phyloP scores from a whole-genome alignment of 1,140 invertebrate genomes.

The Chlorops oryzae region DNA sequence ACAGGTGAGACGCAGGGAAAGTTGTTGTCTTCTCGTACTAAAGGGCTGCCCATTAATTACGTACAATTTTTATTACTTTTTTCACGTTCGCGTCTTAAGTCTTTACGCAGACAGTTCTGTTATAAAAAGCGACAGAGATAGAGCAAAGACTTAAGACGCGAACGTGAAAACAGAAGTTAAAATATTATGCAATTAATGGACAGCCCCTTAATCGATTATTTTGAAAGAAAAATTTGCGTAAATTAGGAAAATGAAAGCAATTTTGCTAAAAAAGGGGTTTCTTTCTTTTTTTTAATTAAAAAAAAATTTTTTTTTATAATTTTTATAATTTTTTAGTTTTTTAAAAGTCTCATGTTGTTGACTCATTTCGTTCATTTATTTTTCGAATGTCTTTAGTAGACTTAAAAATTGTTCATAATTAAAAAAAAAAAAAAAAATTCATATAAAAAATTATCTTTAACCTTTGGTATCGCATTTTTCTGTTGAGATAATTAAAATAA shows the following conservation, averaged over 20 bases:
- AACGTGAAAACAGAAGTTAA: too few species aligned
- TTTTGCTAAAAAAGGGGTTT: not conserved
- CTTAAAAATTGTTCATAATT: not conserved
- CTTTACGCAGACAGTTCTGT: too few species aligned
- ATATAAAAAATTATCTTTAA: not conserved
- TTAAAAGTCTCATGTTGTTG: not conserved
- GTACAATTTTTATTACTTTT: too few species aligned
- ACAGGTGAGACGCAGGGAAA: too few species aligned
- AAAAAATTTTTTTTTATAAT: not conserved
- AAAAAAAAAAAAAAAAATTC: not conserved
- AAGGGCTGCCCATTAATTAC: too few species aligned
- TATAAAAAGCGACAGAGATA: too few species aligned
- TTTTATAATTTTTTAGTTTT: not conserved
- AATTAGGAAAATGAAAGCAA: not conserved
- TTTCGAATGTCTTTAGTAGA: not conserved
- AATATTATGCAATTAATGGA: constrained; percentile 12
- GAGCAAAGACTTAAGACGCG: too few species aligned
- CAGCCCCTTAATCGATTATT: constrained; percentile 1
- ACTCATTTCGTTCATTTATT: not conserved
- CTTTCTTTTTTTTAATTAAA: not conserved
- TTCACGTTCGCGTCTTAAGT: too few species aligned
- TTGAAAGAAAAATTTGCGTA: not conserved
- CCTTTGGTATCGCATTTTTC: too few species aligned
- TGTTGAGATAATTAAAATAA: not conserved
- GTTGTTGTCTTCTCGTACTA: too few species aligned